Evolutionary conservation across 2,113 vertebrate genomes (phyloP).

Genomic region (Oreochromis spilurus): DNA sequence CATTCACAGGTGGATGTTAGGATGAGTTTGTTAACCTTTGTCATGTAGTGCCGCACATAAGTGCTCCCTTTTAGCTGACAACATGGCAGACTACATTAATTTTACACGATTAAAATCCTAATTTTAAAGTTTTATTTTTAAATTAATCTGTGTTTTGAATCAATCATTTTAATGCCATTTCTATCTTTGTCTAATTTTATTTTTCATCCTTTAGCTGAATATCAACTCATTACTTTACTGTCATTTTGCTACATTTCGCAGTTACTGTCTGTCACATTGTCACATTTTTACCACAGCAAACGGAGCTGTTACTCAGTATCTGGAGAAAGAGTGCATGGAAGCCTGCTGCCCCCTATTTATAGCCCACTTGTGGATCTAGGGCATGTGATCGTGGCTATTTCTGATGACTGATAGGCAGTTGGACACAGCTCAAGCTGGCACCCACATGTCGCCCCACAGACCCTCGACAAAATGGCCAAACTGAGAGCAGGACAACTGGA

Average conservation of each 20-base stretch:
- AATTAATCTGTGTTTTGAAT: not conserved
- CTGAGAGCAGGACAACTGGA: slow-evolving; percentile 31
- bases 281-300: not conserved
- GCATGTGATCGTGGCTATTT: slow-evolving; percentile 77
- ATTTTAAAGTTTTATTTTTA: not conserved
- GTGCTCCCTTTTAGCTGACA: not conserved
- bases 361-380: slow-evolving; percentile 54
- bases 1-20: not conserved
- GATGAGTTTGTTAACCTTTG: not conserved
- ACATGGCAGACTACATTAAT: not conserved
- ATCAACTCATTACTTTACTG: not conserved
- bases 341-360: slow-evolving; percentile 61
- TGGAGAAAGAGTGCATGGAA: slow-evolving; percentile 37
- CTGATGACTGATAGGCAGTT: slow-evolving; percentile 60
- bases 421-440: slow-evolving; percentile 58
- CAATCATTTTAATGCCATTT: not conserved
- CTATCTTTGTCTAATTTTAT: not conserved
- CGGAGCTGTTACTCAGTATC: not conserved
- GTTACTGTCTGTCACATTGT: not conserved
- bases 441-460: slow-evolving; percentile 61
- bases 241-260: accelerated
- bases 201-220: not conserved
- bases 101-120: not conserved
- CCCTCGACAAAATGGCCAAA: slow-evolving; percentile 58
- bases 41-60: not conserved